phyloP scores from a whole-genome alignment of 2,888 invertebrate genomes.

The Ornithoptera alexandrae region DNA sequence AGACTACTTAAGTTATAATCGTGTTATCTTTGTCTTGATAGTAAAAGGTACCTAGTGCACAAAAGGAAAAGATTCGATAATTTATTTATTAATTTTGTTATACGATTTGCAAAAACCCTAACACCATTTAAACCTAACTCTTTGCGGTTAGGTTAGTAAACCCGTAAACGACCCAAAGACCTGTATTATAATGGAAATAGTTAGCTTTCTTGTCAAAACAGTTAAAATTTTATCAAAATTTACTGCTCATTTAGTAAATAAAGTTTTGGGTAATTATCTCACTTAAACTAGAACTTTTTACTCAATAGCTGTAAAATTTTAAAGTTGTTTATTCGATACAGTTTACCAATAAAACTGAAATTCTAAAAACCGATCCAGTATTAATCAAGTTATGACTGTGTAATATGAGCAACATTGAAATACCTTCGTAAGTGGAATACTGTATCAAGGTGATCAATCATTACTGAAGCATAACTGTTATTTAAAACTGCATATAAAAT shows the following conservation, averaged over 20 bases:
- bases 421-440: background rate
- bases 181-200: too few relatives aligned
- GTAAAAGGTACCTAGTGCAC: conserved; percentile 8
- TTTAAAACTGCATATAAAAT: background rate
- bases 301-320: background rate
- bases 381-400: background rate
- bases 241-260: too few relatives aligned
- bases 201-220: too few relatives aligned
- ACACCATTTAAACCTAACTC: too few relatives aligned
- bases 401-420: background rate
- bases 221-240: too few relatives aligned
- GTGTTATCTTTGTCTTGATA: conserved; percentile 21
- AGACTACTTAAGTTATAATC: conserved; percentile 21
- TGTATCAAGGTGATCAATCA: background rate
- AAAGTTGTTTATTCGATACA: background rate
- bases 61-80: background rate
- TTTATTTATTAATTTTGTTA: background rate
- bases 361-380: background rate
- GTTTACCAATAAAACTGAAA: background rate
- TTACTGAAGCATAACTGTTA: background rate
- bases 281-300: too few relatives aligned
- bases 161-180: too few relatives aligned
- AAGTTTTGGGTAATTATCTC: too few relatives aligned
- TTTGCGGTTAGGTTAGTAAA: too few relatives aligned
- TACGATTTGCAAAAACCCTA: background rate